Conservation (phyloP, 2,113 vertebrate genomes). For the Tiliqua scincoides region DNA sequence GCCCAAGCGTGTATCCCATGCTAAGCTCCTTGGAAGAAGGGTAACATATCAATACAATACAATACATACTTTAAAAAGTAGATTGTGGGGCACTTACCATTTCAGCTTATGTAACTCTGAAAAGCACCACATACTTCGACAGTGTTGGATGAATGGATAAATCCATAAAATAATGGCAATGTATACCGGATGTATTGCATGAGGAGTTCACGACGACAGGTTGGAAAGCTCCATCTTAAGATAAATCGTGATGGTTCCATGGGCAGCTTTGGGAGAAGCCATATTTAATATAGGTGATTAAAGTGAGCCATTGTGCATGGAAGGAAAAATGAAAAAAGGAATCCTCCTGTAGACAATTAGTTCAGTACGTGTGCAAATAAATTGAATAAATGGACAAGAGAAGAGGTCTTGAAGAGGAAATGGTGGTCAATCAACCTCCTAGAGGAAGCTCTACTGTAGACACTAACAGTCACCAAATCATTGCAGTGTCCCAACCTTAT, state of each 20-base stretch:
- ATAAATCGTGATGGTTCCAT: neutral
- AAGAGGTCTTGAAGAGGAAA: neutral
- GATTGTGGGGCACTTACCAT: neutral
- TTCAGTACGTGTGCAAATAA: fast-evolving
- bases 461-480: neutral
- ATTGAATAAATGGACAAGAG: neutral
- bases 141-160: no score
- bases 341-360: neutral
- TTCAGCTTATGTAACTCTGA: neutral
- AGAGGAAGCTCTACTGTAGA: neutral
- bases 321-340: fast-evolving
- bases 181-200: neutral
- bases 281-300: fast-evolving
- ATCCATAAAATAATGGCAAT: no score
- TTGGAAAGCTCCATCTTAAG: no score
- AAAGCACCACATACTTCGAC: neutral
- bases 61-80: neutral
- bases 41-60: no score
- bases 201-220: no score
- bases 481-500: neutral
- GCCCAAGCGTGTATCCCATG: no score
- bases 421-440: neutral
- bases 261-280: neutral
- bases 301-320: fast-evolving
- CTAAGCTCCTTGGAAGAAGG: no score